A percentile compares a stretch with the other conserved stretches of the same genome.
Evolutionary conservation across 2,113 vertebrate genomes (phyloP).

Genomic region (Plestiodon gilberti): DNA sequence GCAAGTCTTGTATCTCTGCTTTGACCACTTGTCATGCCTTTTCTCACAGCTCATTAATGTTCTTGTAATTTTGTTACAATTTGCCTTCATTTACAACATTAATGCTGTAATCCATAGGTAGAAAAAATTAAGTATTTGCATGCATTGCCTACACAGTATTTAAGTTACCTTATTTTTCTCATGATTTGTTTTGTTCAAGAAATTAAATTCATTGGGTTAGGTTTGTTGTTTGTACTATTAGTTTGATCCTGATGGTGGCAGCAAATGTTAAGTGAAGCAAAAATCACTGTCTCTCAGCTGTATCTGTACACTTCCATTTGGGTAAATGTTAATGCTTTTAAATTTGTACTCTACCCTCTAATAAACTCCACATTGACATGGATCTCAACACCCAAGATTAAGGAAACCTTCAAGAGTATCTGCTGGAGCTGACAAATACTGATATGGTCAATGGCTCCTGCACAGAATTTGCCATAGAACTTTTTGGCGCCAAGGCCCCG

Average conservation of each 20-base stretch:
- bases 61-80: not conserved
- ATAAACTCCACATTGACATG: constrained; percentile 94
- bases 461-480: constrained; percentile 98
- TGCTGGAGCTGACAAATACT: constrained; percentile 99
- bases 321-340: not conserved
- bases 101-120: not conserved
- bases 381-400: constrained; percentile 96
- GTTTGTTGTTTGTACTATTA: constrained; percentile 38
- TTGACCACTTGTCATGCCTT: not conserved
- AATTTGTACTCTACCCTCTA: not conserved
- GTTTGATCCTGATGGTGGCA: constrained; percentile 66
- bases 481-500: constrained; percentile 96
- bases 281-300: not conserved
- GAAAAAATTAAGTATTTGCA: not conserved
- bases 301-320: not conserved
- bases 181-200: not conserved
- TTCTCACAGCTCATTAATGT: not conserved
- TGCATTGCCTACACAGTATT: not conserved
- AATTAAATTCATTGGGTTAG: not conserved
- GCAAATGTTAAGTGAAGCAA: constrained; percentile 46
- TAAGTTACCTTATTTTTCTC: not conserved
- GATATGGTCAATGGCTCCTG: constrained; percentile 97
- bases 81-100: not conserved
- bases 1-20: not conserved
- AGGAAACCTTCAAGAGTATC: constrained; percentile 95